Evolutionary conservation across 2,888 invertebrate species (phyloP).

Genomic region (Venusia cambrica): DNA sequence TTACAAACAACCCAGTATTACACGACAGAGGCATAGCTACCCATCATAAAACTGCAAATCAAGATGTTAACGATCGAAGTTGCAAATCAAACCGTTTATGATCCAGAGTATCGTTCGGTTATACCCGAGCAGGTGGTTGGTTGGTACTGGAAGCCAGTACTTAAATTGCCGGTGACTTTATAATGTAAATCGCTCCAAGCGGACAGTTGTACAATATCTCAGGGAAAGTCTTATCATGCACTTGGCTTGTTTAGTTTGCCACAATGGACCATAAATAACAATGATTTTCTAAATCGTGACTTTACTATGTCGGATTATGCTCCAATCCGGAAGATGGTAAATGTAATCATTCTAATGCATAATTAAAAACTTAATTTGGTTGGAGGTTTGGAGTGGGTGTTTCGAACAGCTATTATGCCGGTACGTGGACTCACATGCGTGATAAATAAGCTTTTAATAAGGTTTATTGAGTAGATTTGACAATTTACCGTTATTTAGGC

Average conservation of each 20-base stretch:
- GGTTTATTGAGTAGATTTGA: constrained; percentile 31
- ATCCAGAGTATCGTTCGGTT: constrained; percentile 13
- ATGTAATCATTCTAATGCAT: constrained; percentile 26
- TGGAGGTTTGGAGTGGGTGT: constrained; percentile 22
- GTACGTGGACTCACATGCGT: constrained; percentile 23
- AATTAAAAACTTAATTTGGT: constrained; percentile 30
- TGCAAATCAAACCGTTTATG: constrained; percentile 29
- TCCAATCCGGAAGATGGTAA: constrained; percentile 28
- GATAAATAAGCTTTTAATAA: constrained; percentile 29
- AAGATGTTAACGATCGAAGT: no score
- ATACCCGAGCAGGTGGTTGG: constrained; percentile 17
- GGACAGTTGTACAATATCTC: constrained; percentile 19
- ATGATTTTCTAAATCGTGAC: constrained; percentile 27
- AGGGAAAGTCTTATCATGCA: constrained; percentile 26
- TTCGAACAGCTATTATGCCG: constrained; percentile 19
- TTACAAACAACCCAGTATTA: constrained; percentile 28
- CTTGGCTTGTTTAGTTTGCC: constrained; percentile 22
- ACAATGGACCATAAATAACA: constrained; percentile 28
- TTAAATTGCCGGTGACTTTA: constrained; percentile 22
- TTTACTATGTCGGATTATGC: constrained; percentile 21
- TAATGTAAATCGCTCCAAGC: constrained; percentile 25
- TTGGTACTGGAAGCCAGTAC: constrained; percentile 11
- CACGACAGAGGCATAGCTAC: constrained; percentile 28
- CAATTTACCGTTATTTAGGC: constrained; percentile 29
- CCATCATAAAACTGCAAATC: no score